Percentiles rank a stretch among this genome's conserved stretches.
Conservation (phyloP, 2,113 vertebrate species). For the Suncus etruscus region DNA sequence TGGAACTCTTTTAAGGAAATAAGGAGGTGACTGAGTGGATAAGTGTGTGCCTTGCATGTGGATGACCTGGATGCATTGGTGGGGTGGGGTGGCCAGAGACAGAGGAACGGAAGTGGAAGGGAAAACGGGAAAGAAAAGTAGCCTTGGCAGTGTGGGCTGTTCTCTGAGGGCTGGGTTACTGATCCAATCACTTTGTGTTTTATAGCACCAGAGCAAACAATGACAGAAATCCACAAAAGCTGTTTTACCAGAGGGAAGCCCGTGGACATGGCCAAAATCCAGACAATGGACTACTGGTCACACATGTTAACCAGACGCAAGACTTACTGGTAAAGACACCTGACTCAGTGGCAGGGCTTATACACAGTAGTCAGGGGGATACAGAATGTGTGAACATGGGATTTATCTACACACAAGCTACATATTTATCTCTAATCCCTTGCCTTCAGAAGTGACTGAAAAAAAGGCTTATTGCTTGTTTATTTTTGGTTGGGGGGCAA, state of each 20-base stretch:
- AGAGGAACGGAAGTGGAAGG: too few species aligned
- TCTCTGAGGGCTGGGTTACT: neutral
- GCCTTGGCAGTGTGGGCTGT: rapidly evolving
- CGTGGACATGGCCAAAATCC: neutral
- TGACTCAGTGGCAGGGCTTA: neutral
- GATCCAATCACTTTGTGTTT: constrained; percentile 67
- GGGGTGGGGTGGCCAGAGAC: too few species aligned
- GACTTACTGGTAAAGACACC: constrained; percentile 84
- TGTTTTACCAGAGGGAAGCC: constrained; percentile 30
- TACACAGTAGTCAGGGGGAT: neutral
- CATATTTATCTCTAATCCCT: neutral
- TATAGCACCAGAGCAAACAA: constrained; percentile 71
- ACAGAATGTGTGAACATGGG: neutral
- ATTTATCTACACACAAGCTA: neutral
- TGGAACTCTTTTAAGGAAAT: too few species aligned
- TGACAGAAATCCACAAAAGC: neutral
- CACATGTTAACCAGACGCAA: constrained; percentile 79
- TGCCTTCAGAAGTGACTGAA: constrained; percentile 23
- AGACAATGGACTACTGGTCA: constrained; percentile 81
- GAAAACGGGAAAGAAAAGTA: neutral
- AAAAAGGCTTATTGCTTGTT: neutral
- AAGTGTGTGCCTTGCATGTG: too few species aligned
- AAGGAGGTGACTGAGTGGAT: too few species aligned
- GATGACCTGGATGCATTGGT: too few species aligned
- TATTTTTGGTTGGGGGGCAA: too few species aligned